Conservation (phyloP, 2,113 vertebrate genomes). For the Sterrhoptilus dennistouni region DNA sequence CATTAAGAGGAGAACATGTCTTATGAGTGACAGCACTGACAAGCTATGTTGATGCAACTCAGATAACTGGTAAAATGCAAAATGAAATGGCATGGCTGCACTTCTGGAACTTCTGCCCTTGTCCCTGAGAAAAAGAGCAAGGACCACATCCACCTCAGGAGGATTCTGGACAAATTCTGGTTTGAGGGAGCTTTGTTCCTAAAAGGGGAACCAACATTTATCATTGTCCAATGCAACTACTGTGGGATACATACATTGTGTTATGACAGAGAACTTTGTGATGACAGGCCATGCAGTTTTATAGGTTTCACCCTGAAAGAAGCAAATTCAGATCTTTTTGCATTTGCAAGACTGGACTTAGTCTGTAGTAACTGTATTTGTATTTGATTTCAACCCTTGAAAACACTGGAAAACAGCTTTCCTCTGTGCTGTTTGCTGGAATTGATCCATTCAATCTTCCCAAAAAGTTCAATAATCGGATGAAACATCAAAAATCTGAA, state of each 20-base stretch:
- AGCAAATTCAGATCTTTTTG: not conserved
- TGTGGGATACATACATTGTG: not conserved
- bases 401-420: not conserved
- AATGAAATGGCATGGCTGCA: not conserved
- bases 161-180: not conserved
- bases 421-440: not conserved
- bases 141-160: rapidly evolving
- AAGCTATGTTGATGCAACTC: not conserved
- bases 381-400: not conserved
- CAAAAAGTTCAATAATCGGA: not conserved
- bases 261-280: not conserved
- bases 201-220: not conserved
- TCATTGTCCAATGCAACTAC: not conserved
- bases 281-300: not conserved
- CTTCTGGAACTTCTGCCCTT: not conserved
- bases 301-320: not conserved
- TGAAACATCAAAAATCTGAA: not conserved
- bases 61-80: not conserved
- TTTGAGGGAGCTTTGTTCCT: not conserved
- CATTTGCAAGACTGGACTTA: not conserved
- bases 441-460: not conserved
- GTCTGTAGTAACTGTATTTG: not conserved
- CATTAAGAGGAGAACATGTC: not conserved
- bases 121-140: not conserved
- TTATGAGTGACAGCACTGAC: not conserved